Conservation (phyloP, 2,113 vertebrate genomes). For the Origma solitaria region DNA sequence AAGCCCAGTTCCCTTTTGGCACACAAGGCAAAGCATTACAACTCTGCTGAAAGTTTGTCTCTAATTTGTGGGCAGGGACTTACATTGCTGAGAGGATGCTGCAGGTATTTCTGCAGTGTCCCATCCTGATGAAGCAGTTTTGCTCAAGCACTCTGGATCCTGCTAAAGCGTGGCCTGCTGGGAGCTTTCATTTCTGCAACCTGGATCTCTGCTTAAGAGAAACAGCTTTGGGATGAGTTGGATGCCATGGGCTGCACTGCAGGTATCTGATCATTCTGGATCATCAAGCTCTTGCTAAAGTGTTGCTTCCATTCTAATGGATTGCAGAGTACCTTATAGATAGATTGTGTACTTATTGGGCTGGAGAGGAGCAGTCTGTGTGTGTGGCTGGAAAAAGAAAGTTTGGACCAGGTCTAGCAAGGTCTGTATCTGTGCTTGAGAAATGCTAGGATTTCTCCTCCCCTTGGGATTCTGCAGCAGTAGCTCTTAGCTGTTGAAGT, state of each 20-base stretch:
- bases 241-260: neutral
- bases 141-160: neutral
- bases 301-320: neutral
- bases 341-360: neutral
- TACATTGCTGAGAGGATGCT: neutral
- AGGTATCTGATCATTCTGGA: neutral
- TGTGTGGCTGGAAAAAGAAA: neutral
- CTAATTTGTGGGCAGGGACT: neutral
- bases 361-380: neutral
- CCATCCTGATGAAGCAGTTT: neutral
- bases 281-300: neutral
- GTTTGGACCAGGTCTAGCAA: neutral
- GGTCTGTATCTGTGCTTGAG: neutral
- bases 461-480: neutral
- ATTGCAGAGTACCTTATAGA: neutral
- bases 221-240: neutral
- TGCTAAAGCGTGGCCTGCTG: neutral
- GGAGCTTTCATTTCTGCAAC: neutral
- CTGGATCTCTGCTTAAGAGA: neutral
- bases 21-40: neutral
- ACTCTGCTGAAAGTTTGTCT: neutral
- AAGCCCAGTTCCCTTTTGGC: neutral
- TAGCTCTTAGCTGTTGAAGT: neutral
- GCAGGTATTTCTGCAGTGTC: neutral
- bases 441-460: neutral